phyloP scores from a whole-genome alignment of 2,888 invertebrate species.

The Adela reaumurella region DNA sequence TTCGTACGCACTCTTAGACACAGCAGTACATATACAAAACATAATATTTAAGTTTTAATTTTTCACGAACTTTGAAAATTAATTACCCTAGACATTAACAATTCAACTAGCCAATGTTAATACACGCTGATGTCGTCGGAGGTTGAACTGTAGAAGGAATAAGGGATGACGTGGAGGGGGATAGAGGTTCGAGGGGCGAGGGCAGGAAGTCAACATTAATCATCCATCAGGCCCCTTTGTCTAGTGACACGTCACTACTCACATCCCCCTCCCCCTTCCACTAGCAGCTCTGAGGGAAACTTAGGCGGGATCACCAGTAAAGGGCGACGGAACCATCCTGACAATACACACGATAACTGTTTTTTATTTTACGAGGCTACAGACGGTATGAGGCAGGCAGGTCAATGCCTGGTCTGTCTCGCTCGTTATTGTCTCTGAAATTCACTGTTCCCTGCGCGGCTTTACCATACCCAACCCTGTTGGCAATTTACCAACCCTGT shows the following conservation, averaged over 20 bases:
- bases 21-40: background rate
- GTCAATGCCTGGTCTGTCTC: too few relatives aligned
- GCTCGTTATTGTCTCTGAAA: too few relatives aligned
- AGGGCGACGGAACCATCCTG: too few relatives aligned
- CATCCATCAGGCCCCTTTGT: conserved; percentile 44
- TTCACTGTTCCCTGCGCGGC: too few relatives aligned
- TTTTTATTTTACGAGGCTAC: too few relatives aligned
- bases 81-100: conserved; percentile 1
- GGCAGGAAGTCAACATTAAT: conserved; percentile 33
- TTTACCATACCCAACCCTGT: too few relatives aligned
- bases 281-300: background rate
- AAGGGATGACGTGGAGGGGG: conserved; percentile 4
- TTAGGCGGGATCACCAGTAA: background rate
- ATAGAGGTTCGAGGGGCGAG: conserved; percentile 1
- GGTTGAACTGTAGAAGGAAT: conserved; percentile 9
- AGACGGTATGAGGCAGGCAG: too few relatives aligned
- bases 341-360: too few relatives aligned
- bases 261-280: conserved; percentile 12
- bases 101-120: conserved; percentile 3
- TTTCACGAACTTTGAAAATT: conserved; percentile 1
- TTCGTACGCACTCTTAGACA: too few relatives aligned
- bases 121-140: conserved; percentile 6
- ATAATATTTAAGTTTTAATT: conserved; percentile 1
- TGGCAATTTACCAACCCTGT: too few relatives aligned
- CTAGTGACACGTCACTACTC: conserved; percentile 24